A percentile compares a stretch with the other conserved stretches of the same genome.
Evolutionary conservation across 37 sponge, comb jelly and placozoan species (phyloP).

Genomic region (Sycon ciliatum): DNA sequence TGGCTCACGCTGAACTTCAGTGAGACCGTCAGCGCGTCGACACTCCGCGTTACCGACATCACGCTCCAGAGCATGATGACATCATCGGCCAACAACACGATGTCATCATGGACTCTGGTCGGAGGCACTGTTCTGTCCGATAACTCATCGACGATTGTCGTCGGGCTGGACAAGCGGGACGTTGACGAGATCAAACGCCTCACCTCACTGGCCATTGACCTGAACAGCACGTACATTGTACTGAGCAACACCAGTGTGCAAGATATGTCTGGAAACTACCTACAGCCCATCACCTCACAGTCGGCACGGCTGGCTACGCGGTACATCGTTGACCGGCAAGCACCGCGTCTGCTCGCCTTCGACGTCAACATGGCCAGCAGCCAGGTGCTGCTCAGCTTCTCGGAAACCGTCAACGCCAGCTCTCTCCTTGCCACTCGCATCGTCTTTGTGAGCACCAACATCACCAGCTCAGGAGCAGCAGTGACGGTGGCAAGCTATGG

Average conservation of each 20-base stretch:
- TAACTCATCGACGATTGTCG: too few relatives aligned
- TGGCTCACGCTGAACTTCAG: background rate
- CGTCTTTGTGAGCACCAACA: too few relatives aligned
- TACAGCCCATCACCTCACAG: too few relatives aligned
- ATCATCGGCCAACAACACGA: too few relatives aligned
- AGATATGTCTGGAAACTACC: conserved; percentile 71
- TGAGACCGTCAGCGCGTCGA: background rate
- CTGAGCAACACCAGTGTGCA: conserved; percentile 35
- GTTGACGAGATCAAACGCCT: conserved; percentile 64
- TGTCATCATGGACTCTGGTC: too few relatives aligned
- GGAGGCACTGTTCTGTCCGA: too few relatives aligned
- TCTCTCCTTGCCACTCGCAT: conserved; percentile 15
- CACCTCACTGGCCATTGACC: conserved; percentile 37
- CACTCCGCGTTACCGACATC: background rate
- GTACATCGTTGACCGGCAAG: background rate
- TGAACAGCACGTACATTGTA: conserved; percentile 49
- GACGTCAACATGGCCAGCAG: conserved; percentile 37
- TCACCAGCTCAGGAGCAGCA: too few relatives aligned
- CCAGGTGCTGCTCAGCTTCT: conserved; percentile 46
- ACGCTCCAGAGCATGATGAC: too few relatives aligned
- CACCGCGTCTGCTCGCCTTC: conserved; percentile 21
- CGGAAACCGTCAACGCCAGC: conserved; percentile 64
- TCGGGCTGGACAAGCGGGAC: too few relatives aligned
- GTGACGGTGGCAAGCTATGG: too few relatives aligned
- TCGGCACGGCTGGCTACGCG: background rate